Conservation (phyloP, 2,113 vertebrate species). For the Machaerirhynchus nigripectus region DNA sequence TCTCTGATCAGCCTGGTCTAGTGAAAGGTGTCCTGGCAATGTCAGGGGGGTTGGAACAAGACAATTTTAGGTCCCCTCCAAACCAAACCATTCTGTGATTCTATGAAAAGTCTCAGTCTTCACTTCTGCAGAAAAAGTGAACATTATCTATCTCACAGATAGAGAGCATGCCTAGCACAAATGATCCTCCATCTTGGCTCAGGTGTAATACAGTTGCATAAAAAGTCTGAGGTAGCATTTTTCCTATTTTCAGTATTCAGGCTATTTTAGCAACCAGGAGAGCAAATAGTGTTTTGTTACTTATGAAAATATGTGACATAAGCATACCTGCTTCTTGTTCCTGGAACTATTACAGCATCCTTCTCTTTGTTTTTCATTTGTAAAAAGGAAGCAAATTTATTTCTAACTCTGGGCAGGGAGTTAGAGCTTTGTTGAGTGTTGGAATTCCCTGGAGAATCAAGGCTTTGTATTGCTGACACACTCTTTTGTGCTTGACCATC, state of each 20-base stretch:
- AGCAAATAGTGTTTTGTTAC: neutral
- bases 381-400: constrained; percentile 85
- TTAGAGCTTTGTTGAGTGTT: neutral
- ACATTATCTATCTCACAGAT: neutral
- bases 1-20: neutral
- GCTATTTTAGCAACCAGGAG: neutral
- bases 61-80: neutral
- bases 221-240: neutral
- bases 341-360: constrained; percentile 67
- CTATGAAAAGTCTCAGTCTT: neutral
- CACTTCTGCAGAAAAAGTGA: neutral
- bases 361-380: constrained; percentile 80
- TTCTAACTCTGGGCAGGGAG: constrained; percentile 60
- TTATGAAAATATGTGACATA: neutral
- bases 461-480: neutral
- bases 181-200: neutral
- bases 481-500: neutral
- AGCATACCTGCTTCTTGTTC: constrained; percentile 86
- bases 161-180: neutral
- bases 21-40: neutral
- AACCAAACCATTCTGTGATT: neutral
- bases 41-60: fast-evolving
- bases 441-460: neutral
- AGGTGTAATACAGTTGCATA: neutral
- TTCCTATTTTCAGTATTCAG: neutral